These are phyloP conservation scores for Apodemus sylvaticus DNA, from an alignment of 2,113 vertebrate species.

Conservation along the genomic window DNA sequence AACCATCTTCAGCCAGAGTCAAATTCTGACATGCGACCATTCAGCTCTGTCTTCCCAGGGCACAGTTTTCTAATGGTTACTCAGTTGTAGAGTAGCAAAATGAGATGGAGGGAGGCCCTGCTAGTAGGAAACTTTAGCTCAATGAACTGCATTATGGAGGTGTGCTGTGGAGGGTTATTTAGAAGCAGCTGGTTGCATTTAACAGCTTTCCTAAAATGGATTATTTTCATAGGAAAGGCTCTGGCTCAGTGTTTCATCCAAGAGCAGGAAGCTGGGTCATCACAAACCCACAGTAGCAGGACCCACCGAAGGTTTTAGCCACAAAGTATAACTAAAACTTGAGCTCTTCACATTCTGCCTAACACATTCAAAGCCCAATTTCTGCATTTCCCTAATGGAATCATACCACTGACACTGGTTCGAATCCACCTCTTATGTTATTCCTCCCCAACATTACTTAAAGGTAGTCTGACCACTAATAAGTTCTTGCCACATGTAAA, in stretches of 20 bases:
- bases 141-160: background rate
- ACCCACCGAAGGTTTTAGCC: background rate
- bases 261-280: slow-evolving; percentile 34
- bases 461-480: slow-evolving; percentile 22
- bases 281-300: background rate
- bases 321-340: background rate
- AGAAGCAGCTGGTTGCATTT: slow-evolving; percentile 30
- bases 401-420: background rate
- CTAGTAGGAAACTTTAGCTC: slow-evolving; percentile 23
- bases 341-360: background rate
- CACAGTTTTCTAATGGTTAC: slow-evolving; percentile 46
- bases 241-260: background rate
- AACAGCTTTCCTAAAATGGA: background rate
- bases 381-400: background rate
- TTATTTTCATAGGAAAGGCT: slow-evolving; percentile 13
- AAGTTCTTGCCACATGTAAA: slow-evolving; percentile 20
- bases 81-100: slow-evolving; percentile 58
- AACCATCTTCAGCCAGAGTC: slow-evolving; percentile 34
- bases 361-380: background rate
- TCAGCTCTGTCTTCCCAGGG: slow-evolving; percentile 16
- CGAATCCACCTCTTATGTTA: background rate
- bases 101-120: slow-evolving; percentile 46
- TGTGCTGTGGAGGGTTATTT: background rate
- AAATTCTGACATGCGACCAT: slow-evolving; percentile 45
- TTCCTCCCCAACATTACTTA: slow-evolving; percentile 30